phyloP scores from a whole-genome alignment of 1,140 invertebrate genomes.

The Antheraea pernyi region DNA sequence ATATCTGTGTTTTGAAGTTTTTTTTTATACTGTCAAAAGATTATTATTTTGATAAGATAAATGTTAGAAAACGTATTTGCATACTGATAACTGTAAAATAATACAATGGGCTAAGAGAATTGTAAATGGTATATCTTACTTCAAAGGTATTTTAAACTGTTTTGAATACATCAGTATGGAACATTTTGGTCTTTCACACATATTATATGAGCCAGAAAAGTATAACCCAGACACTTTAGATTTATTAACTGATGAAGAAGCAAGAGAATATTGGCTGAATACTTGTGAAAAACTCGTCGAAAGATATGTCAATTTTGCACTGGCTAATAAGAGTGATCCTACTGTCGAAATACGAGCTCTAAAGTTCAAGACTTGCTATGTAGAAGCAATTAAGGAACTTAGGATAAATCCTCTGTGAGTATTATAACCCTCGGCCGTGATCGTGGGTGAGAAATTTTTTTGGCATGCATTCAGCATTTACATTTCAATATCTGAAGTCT shows the following conservation, averaged over 20 bases:
- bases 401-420: constrained; percentile 90
- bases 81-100: constrained; percentile 53
- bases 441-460: background rate
- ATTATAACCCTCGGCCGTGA: constrained; percentile 15
- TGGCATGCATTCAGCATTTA: constrained; percentile 9
- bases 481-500: background rate
- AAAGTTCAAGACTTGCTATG: constrained; percentile 91
- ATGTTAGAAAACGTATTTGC: constrained; percentile 38
- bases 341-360: constrained; percentile 89
- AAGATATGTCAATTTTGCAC: constrained; percentile 88
- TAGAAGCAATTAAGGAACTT: constrained; percentile 88
- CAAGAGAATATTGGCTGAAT: constrained; percentile 94
- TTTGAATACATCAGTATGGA: constrained; percentile 54
- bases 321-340: constrained; percentile 87
- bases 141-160: constrained; percentile 19
- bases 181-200: constrained; percentile 69
- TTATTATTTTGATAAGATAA: constrained; percentile 57
- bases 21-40: background rate
- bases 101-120: constrained; percentile 55
- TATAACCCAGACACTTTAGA: constrained; percentile 96
- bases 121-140: constrained; percentile 37
- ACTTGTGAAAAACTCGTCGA: constrained; percentile 92
- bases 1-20: too few species aligned
- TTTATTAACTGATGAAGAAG: constrained; percentile 90
- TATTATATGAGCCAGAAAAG: constrained; percentile 70